Base-by-base conservation (phyloP, 2,888 invertebrate genomes). In the Andricus quercusramuli region DNA sequence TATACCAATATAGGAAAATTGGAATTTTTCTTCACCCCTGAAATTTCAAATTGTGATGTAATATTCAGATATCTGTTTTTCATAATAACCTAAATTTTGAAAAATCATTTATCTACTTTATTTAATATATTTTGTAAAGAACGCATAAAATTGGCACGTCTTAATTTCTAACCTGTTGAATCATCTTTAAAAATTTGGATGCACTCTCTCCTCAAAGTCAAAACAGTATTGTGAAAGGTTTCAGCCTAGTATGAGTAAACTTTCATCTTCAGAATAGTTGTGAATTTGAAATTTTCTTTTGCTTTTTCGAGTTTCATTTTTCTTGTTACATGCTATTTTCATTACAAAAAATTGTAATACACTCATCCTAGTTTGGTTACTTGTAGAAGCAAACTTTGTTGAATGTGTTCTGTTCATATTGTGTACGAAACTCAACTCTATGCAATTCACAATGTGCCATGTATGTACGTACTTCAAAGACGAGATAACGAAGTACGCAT, bases 401-500 rank as follows among this genome's bases (percentile, higher is more conserved):
- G 25, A 25, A 32, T 51, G 29, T 56, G 15, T 6, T 44, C 44
- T 70, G 8, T 22, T 25, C 5, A 37, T 11, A 17, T 13, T 37
- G 6, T 32, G 4, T 22, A 41, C 25, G 15, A 22, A 70, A 70
- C 44, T 17, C 9, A 51, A 51, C 20, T 32, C 29, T 25, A 47
- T 17, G 20, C 20, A 70, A 25, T 44, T 70, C 9, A 70, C 22
- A 15, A 70, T 51, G 51, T 32, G 68, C 79, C 15, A 78, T 81
- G 79, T 29, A 37, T 77, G 78, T 56, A 67, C 29, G 51, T 62
- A 67, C 56, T 64, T 79, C 41, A 77, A 78, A 47, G 65, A 79
- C 83, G 77, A 82, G 83, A 82, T 88, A 89, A 89, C 88, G 87
- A 89, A 89, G 85, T 79, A 82, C 84, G 82, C 83, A 85, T 88